Conservation (phyloP, 2,888 invertebrate species). For the Eupelmus urozonus region DNA sequence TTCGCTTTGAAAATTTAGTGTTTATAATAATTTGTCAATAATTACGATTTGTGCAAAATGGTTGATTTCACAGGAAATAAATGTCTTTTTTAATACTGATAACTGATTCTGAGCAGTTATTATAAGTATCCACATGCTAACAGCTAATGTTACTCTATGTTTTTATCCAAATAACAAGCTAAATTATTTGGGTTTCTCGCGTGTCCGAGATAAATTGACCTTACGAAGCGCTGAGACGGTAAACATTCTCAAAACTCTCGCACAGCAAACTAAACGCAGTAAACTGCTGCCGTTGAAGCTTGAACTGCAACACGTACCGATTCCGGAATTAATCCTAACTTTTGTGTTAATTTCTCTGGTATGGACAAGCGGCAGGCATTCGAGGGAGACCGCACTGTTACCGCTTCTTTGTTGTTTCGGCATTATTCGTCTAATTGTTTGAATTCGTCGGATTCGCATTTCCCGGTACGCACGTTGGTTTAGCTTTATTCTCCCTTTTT, state of each 20-base stretch:
- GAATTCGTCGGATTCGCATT: neutral
- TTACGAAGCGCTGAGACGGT: neutral
- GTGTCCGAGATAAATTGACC: no score
- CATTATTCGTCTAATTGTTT: constrained; percentile 43
- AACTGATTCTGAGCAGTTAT: no score
- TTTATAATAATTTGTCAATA: no score
- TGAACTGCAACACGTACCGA: constrained; percentile 56
- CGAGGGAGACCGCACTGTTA: neutral
- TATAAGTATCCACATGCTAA: no score
- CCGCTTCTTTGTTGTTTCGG: constrained; percentile 27
- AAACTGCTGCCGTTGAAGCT: constrained; percentile 55
- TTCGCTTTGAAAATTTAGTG: no score
- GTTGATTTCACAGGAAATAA: no score
- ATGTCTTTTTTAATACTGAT: no score
- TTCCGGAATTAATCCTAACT: constrained; percentile 62
- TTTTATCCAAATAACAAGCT: no score
- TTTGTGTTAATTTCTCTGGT: constrained; percentile 63
- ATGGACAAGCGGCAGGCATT: neutral
- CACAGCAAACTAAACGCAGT: neutral
- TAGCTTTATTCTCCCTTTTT: neutral
- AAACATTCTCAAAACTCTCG: constrained; percentile 40
- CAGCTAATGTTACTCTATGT: no score
- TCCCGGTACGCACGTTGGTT: neutral
- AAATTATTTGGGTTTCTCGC: no score
- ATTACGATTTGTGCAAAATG: no score